Evolutionary conservation across 2,113 vertebrate genomes (phyloP), one percentile per base, ranked within the genome.

Genomic region (Athene cunicularia): DNA sequence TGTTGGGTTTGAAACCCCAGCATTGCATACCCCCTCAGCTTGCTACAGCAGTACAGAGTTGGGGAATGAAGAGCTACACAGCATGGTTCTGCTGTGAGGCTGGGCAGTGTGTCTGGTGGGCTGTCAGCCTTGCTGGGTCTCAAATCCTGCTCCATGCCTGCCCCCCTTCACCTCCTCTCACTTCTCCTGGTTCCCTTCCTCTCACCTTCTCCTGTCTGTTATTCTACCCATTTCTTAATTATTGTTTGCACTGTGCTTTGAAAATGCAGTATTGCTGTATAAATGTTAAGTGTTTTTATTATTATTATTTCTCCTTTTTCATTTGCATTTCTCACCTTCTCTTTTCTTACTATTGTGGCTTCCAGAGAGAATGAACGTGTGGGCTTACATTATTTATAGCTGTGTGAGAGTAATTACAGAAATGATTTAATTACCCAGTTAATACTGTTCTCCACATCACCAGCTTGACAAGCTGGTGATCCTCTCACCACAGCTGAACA

Each of bases 331-430:
- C 45, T 97, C 59, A 55, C 30, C 58, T 62, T 96, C 68, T 88
- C 20, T 86, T 96, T 89, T 88, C 50, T 96, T 14, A 5, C 87
- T 79, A 33, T 96, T 52, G 52, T 97, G 95, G 79, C 86, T 98
- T 97, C 86, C 60, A 91, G 50, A 92, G 82, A 97, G 91, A 97
- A 95, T 0, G 90, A 97, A 95, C 0, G 60, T 96, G 86, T 90
- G 92, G 86, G 80, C 94, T 93, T 97, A 97, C 93, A 97, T 98
- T 98, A 98, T 98, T 97, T 97, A 96, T 92, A 97, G 94, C 93
- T 95, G 80, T 94, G 86, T 92, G 80, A 98, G 62, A 98, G 96
- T 98, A 98, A 98, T 98, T 98, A 97, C 95, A 97, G 95, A 97
- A 95, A 89, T 97, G 53, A 96, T 97, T 98, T 98, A 98, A 98